These are phyloP conservation scores for Eurois occulta DNA, from an alignment of 2,888 invertebrate genomes.

Conservation along the genomic window DNA sequence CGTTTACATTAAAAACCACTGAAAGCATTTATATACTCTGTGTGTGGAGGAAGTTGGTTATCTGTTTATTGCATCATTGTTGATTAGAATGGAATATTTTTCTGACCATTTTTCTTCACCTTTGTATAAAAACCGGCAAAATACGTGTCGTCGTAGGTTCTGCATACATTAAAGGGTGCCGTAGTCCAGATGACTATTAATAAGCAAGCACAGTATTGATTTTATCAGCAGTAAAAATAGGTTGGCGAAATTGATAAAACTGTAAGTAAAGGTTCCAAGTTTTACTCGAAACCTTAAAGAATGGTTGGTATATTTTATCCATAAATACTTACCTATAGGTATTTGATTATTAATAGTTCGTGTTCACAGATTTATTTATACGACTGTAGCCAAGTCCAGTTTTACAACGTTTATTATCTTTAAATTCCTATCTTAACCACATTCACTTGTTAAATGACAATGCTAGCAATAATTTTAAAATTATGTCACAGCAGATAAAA, in stretches of 20 bases:
- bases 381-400: not conserved
- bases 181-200: not conserved
- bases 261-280: not conserved
- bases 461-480: constrained; percentile 10
- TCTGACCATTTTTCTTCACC: not conserved
- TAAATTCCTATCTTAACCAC: constrained; percentile 12
- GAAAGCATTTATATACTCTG: constrained; percentile 1
- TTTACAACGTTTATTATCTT: constrained; percentile 19
- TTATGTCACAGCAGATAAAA: not conserved
- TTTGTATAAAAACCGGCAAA: not conserved
- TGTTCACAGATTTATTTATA: not conserved
- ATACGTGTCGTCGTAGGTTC: not conserved
- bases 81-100: not conserved
- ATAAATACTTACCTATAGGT: not conserved
- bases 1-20: constrained; percentile 7
- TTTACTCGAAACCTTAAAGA: not conserved
- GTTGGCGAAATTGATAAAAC: not conserved
- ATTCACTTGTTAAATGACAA: constrained; percentile 20
- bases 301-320: not conserved
- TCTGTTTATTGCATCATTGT: not conserved
- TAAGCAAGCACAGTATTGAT: not conserved
- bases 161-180: not conserved
- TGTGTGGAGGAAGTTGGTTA: not conserved
- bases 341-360: not conserved
- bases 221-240: not conserved